phyloP scores from a whole-genome alignment of 2,113 vertebrate genomes.

The Pristiophorus japonicus region DNA sequence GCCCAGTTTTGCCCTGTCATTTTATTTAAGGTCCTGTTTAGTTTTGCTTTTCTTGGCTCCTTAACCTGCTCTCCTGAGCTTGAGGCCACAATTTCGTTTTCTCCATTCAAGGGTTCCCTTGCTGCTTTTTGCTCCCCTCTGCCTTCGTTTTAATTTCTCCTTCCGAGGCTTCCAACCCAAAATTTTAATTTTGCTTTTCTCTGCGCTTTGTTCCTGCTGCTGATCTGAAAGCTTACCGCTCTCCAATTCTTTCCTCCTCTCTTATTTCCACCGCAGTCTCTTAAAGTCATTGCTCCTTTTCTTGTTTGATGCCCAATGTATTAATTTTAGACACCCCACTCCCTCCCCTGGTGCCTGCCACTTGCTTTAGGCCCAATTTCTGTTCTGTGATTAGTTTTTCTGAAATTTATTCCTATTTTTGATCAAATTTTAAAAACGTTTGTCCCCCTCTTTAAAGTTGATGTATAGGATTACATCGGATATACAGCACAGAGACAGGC shows the following conservation, averaged over 20 bases:
- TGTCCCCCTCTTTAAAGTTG: neutral
- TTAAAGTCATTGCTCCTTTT: neutral
- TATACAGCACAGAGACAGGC: too few relatives aligned
- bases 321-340: neutral
- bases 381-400: neutral
- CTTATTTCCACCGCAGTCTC: neutral
- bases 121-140: neutral
- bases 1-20: neutral
- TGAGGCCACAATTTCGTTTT: neutral
- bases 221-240: neutral
- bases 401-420: neutral
- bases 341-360: neutral
- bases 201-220: neutral
- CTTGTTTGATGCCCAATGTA: neutral
- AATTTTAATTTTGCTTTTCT: neutral
- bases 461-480: neutral
- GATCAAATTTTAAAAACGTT: neutral
- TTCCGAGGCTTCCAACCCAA: neutral
- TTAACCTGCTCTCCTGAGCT: neutral
- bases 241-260: neutral
- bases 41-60: neutral
- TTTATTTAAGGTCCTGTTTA: neutral
- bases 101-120: neutral
- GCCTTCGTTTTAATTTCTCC: too few relatives aligned
- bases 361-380: too few relatives aligned